These are phyloP conservation scores for Pachypeltis micranthus DNA, from an alignment of 1,140 invertebrate species.

Conservation along the genomic window DNA sequence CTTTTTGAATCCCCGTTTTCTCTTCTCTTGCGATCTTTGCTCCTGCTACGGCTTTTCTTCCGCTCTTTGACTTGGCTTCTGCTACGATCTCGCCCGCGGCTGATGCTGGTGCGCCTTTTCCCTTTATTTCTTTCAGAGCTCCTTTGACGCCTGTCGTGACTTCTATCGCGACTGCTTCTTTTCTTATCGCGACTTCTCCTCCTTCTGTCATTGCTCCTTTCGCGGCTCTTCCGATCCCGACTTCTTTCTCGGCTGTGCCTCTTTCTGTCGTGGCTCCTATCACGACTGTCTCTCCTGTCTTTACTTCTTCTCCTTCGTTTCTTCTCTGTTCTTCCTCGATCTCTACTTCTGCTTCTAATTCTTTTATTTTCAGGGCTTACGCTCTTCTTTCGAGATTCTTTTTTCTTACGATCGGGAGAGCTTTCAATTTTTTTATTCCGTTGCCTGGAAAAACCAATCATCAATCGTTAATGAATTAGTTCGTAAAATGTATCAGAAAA, in stretches of 20 bases:
- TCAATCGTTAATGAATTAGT: too few species aligned
- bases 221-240: slow-evolving; percentile 25
- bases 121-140: too few species aligned
- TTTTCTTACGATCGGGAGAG: slow-evolving; percentile 10
- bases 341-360: slow-evolving; percentile 32
- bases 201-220: slow-evolving; percentile 33
- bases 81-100: slow-evolving; percentile 28
- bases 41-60: slow-evolving; percentile 32
- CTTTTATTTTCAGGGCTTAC: slow-evolving; percentile 22
- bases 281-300: slow-evolving; percentile 29
- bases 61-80: slow-evolving; percentile 26
- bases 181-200: slow-evolving; percentile 28
- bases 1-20: slow-evolving; percentile 32
- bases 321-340: slow-evolving; percentile 30
- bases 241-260: slow-evolving; percentile 26
- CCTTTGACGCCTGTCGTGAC: slow-evolving; percentile 29
- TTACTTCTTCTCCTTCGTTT: slow-evolving; percentile 28
- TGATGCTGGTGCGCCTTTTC: too few species aligned
- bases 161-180: slow-evolving; percentile 27
- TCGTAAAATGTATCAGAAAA: too few species aligned
- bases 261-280: slow-evolving; percentile 28
- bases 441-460: too few species aligned
- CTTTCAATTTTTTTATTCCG: too few species aligned
- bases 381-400: slow-evolving; percentile 23
- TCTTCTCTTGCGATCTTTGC: slow-evolving; percentile 29